Evolutionary conservation across 2,113 vertebrate species (phyloP).

Genomic region (Scartelaos histophorus): DNA sequence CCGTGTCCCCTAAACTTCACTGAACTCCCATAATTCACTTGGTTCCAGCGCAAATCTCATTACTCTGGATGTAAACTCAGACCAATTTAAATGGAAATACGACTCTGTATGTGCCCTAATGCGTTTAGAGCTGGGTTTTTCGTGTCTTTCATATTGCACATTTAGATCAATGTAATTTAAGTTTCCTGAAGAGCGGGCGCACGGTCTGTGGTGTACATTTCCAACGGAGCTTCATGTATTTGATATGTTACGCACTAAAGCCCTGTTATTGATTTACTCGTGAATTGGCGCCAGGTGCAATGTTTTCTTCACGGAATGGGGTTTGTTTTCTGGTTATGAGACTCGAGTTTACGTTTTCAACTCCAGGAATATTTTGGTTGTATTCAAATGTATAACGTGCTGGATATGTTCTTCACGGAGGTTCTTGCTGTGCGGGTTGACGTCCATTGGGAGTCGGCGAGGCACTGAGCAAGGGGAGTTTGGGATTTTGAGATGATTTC

Average conservation of each 20-base stretch:
- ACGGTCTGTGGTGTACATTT: conserved; percentile 24
- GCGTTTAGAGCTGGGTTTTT: background rate
- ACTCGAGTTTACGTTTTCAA: too few species aligned
- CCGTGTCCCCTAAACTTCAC: conserved; percentile 16
- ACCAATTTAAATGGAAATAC: conserved; percentile 30
- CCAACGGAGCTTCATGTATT: background rate
- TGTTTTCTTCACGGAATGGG: background rate
- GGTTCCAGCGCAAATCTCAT: conserved; percentile 32
- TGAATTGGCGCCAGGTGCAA: background rate
- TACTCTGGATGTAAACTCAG: conserved; percentile 21
- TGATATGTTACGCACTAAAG: background rate
- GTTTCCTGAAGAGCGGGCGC: conserved; percentile 12
- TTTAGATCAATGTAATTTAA: conserved; percentile 15
- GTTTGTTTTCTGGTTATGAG: background rate
- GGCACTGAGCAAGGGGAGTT: too few species aligned
- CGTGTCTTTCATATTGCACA: conserved; percentile 19
- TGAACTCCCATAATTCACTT: conserved; percentile 26
- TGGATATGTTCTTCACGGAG: background rate
- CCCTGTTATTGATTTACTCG: background rate
- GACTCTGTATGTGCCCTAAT: conserved; percentile 13
- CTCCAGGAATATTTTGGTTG: too few species aligned
- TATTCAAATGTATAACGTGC: background rate
- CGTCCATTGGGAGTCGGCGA: too few species aligned
- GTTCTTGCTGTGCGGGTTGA: too few species aligned
- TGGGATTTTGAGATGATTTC: too few species aligned